A percentile compares a stretch with the other conserved stretches of the same genome.
These are phyloP conservation scores for Macropodus opercularis DNA, from an alignment of 2,797 vertebrate species.

Conservation along the genomic window DNA sequence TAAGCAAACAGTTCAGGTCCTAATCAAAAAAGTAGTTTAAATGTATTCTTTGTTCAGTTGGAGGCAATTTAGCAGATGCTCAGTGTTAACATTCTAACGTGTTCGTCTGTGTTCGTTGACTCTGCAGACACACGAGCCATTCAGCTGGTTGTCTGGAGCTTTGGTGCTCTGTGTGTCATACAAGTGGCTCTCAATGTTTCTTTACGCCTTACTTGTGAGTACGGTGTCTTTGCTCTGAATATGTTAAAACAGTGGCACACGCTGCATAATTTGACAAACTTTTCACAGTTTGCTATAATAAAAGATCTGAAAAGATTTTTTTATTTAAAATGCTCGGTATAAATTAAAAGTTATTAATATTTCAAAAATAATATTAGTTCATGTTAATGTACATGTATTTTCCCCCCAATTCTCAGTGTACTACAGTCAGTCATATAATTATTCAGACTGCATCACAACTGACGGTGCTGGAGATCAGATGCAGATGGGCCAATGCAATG, in stretches of 20 bases:
- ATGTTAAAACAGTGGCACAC: not conserved
- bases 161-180: slow-evolving; percentile 48
- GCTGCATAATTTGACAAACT: not conserved
- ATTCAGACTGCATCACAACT: not conserved
- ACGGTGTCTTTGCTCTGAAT: not conserved
- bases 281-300: not conserved
- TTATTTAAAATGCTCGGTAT: no score
- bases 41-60: no score
- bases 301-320: no score
- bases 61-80: no score
- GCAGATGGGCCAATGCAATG: not conserved
- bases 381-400: no score
- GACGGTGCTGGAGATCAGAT: not conserved
- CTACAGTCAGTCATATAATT: not conserved
- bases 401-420: slow-evolving; percentile 23
- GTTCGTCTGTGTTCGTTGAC: not conserved
- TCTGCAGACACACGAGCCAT: slow-evolving; percentile 31
- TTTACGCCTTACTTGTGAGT: slow-evolving; percentile 49
- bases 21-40: no score
- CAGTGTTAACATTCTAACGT: no score
- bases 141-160: slow-evolving; percentile 32
- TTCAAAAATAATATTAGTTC: no score
- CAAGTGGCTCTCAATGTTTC: slow-evolving; percentile 59
- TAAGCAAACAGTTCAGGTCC: no score
- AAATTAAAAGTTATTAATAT: no score